A percentile compares a stretch with the other conserved stretches of the same genome.
These are phyloP conservation scores for Drosophila triauraria DNA, from an alignment of 1,140 invertebrate species.

Conservation along the genomic window DNA sequence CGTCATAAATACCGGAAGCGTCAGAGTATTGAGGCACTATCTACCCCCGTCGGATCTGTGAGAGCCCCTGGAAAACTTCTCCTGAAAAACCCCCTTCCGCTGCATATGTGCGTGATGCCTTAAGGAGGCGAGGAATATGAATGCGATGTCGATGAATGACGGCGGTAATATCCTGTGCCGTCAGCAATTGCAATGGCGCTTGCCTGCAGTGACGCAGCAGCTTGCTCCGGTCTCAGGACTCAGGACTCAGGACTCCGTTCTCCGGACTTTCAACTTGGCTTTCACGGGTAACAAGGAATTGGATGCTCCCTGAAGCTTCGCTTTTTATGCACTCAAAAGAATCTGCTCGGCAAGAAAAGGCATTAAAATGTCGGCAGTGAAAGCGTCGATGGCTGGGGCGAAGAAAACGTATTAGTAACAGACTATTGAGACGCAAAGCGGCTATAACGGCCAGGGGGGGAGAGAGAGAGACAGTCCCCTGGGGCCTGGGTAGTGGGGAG, in stretches of 20 bases:
- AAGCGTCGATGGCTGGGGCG: slow-evolving; percentile 42
- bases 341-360: slow-evolving; percentile 74
- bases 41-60: slow-evolving; percentile 7
- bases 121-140: slow-evolving; percentile 55
- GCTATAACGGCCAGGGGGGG: slow-evolving; percentile 10
- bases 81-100: too few relatives aligned
- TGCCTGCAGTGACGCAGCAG: slow-evolving; percentile 76
- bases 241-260: slow-evolving; percentile 6
- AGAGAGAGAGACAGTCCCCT: slow-evolving; percentile 4
- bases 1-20: slow-evolving; percentile 83
- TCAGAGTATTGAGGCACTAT: slow-evolving; percentile 77
- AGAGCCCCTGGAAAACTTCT: background rate
- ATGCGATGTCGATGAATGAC: slow-evolving; percentile 72
- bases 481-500: background rate
- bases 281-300: slow-evolving; percentile 5
- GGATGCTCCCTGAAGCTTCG: slow-evolving; percentile 13
- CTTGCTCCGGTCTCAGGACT: slow-evolving; percentile 23
- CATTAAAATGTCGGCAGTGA: slow-evolving; percentile 78
- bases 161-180: slow-evolving; percentile 82
- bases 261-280: slow-evolving; percentile 31
- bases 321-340: slow-evolving; percentile 80
- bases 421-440: slow-evolving; percentile 80
- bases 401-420: slow-evolving; percentile 81
- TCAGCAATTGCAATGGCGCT: slow-evolving; percentile 59
- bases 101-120: slow-evolving; percentile 61